A percentile compares a stretch with the other conserved stretches of the same genome.
phyloP scores from a whole-genome alignment of 2,797 vertebrate species.

The Diplodus puntazzo region DNA sequence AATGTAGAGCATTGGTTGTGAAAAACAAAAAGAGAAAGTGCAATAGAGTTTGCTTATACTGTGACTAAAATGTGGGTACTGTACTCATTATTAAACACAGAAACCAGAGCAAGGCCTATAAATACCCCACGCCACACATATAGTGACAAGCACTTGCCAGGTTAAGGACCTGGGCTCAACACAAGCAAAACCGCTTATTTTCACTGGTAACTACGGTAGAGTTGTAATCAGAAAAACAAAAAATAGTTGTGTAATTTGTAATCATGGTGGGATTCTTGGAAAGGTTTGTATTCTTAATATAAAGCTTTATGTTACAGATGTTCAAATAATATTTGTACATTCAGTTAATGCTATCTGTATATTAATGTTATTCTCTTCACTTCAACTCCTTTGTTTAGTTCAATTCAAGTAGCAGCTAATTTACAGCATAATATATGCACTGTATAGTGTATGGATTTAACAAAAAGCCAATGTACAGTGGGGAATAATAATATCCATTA shows the following conservation, averaged over 20 bases:
- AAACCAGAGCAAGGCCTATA: conserved; percentile 12
- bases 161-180: conserved; percentile 4
- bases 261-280: background rate
- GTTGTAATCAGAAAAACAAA: background rate
- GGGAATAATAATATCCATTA: conserved; percentile 36
- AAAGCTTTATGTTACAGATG: background rate
- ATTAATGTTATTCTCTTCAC: background rate
- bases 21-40: background rate
- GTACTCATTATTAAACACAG: conserved; percentile 20
- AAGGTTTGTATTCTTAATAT: conserved; percentile 12
- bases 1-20: background rate
- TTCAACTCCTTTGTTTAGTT: background rate
- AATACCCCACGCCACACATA: conserved; percentile 5
- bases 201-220: background rate
- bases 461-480: conserved; percentile 15
- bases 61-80: conserved; percentile 11
- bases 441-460: conserved; percentile 20
- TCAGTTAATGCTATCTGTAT: background rate
- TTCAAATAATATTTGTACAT: background rate
- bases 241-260: background rate
- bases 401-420: conserved; percentile 23
- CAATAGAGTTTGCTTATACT: background rate
- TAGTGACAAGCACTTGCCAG: conserved; percentile 12
- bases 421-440: conserved; percentile 43
- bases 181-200: conserved; percentile 1